phyloP scores from a whole-genome alignment of 2,113 vertebrate species.

The Ictidomys tridecemlineatus region DNA sequence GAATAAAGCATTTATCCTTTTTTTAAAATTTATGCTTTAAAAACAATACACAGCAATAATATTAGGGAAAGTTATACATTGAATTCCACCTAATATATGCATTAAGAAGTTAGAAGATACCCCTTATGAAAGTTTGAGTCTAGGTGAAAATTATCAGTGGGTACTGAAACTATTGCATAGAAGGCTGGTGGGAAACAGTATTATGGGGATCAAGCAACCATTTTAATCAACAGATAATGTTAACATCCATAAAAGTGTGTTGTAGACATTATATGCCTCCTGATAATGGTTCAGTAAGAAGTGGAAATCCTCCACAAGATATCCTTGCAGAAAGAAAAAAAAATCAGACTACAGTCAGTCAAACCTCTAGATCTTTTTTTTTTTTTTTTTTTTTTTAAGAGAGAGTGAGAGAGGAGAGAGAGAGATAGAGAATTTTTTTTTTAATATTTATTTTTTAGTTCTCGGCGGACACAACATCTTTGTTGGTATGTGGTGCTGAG shows the following conservation, averaged over 20 bases:
- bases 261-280: background rate
- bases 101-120: conserved; percentile 4
- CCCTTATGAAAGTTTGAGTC: background rate
- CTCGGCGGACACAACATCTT: too few species aligned
- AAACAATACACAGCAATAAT: background rate
- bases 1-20: conserved; percentile 1
- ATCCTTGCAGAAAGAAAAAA: background rate
- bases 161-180: background rate
- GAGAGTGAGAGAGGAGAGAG: too few species aligned
- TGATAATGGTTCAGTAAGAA: background rate
- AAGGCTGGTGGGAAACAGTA: background rate
- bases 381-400: too few species aligned
- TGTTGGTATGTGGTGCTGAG: too few species aligned
- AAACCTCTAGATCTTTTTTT: background rate
- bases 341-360: background rate
- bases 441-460: too few species aligned
- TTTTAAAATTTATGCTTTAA: background rate
- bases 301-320: background rate
- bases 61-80: background rate
- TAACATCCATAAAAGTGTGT: background rate
- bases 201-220: background rate
- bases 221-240: background rate
- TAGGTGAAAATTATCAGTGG: background rate
- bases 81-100: background rate
- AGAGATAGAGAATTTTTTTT: too few species aligned